A percentile compares a stretch with the other conserved stretches of the same genome.
Conservation (phyloP, 2,888 invertebrate genomes). For the Ptychoptera albimana region DNA sequence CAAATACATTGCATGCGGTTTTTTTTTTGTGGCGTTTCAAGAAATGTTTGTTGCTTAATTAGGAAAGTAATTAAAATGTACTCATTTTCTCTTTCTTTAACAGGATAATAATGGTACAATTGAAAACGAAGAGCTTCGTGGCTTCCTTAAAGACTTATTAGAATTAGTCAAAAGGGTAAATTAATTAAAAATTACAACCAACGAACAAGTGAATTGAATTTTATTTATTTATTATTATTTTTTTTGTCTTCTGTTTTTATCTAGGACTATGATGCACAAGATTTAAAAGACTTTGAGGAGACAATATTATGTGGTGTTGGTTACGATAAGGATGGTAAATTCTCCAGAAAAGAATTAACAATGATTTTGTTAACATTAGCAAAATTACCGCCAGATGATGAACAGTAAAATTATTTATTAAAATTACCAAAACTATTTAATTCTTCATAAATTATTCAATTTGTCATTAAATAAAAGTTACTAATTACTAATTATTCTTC, state of each 20-base stretch:
- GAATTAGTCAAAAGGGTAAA: constrained; percentile 80
- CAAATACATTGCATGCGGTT: no score
- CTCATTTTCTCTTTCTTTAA: background rate
- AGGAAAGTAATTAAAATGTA: no score
- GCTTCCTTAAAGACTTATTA: constrained; percentile 81
- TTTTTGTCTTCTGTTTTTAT: background rate
- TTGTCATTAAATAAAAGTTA: no score
- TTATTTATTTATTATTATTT: no score
- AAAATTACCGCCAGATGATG: constrained; percentile 38
- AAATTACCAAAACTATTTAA: no score
- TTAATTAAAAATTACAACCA: no score
- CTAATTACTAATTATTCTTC: no score
- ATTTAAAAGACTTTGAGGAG: constrained; percentile 75
- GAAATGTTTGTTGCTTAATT: no score
- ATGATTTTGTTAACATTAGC: constrained; percentile 82
- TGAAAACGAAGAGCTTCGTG: constrained; percentile 84
- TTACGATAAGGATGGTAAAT: constrained; percentile 83
- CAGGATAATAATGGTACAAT: constrained; percentile 89
- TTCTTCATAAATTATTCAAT: no score
- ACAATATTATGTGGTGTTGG: constrained; percentile 83
- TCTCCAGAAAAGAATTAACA: constrained; percentile 81
- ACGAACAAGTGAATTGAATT: no score
- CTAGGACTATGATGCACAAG: constrained; percentile 80
- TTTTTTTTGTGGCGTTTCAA: no score
- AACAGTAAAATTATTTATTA: constrained; percentile 19